A percentile compares a stretch with the other conserved stretches of the same genome.
Evolutionary conservation across 2,888 invertebrate genomes (phyloP).

Genomic region (Acanthoscelides obtectus): DNA sequence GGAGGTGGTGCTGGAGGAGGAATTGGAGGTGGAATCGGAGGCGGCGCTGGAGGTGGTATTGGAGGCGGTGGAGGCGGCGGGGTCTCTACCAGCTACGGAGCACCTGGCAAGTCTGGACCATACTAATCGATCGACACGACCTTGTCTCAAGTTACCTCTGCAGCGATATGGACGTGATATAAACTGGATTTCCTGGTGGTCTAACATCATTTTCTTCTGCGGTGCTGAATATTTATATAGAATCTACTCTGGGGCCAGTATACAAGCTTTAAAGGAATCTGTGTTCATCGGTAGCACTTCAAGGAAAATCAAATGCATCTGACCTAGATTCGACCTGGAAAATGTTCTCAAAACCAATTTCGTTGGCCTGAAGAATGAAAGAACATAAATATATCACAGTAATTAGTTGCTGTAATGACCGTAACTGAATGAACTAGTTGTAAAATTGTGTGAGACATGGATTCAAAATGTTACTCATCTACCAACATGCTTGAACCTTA

Average conservation of each 20-base stretch:
- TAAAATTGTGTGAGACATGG: too few relatives aligned
- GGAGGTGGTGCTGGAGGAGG: conserved; percentile 33
- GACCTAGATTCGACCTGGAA: too few relatives aligned
- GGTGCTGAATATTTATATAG: background rate
- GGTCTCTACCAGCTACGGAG: conserved; percentile 45
- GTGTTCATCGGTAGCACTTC: background rate
- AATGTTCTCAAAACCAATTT: too few relatives aligned
- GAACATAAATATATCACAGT: too few relatives aligned
- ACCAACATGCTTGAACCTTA: too few relatives aligned
- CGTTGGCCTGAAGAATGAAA: too few relatives aligned
- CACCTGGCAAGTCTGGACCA: conserved; percentile 48
- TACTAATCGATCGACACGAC: conserved; percentile 37
- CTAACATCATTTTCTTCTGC: conserved; percentile 2
- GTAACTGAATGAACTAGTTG: too few relatives aligned
- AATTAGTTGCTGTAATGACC: too few relatives aligned
- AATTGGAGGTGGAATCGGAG: conserved; percentile 35
- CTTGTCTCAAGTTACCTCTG: conserved; percentile 14
- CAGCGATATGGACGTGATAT: background rate
- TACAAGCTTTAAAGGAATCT: background rate
- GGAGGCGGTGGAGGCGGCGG: conserved; percentile 37
- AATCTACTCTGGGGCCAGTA: background rate
- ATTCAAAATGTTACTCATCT: too few relatives aligned
- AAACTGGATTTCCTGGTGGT: background rate
- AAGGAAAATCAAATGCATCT: too few relatives aligned
- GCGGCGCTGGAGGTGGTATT: conserved; percentile 42